Percentiles rank a stretch among this genome's conserved stretches.
Conservation (phyloP, 2,888 invertebrate species). For the Metopia argyrocephala region DNA sequence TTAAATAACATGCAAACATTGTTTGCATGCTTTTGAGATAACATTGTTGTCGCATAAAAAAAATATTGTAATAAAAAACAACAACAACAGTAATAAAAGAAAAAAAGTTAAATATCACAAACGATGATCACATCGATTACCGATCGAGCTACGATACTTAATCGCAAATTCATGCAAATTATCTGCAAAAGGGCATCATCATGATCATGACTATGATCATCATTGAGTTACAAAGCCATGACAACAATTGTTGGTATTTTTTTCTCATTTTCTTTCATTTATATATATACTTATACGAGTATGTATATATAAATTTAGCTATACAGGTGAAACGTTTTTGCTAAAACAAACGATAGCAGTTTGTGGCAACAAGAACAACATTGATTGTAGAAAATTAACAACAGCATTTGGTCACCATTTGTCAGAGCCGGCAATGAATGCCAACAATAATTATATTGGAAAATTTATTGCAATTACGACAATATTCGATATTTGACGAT, state of each 20-base stretch:
- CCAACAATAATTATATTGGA: not conserved
- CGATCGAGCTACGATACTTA: slow-evolving; percentile 64
- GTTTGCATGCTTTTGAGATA: slow-evolving; percentile 60
- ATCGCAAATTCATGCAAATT: slow-evolving; percentile 69
- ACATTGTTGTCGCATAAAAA: slow-evolving; percentile 56
- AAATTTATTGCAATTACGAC: too few relatives aligned
- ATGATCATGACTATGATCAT: slow-evolving; percentile 32
- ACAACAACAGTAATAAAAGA: slow-evolving; percentile 3
- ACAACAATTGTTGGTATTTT: slow-evolving; percentile 28
- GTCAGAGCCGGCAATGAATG: not conserved
- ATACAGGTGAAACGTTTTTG: slow-evolving; percentile 49
- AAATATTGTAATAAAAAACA: not conserved
- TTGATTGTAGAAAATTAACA: too few relatives aligned
- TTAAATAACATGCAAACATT: slow-evolving; percentile 62
- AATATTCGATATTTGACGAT: too few relatives aligned
- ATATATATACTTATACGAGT: too few relatives aligned
- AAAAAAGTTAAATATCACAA: slow-evolving; percentile 52
- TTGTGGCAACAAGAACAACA: slow-evolving; percentile 2
- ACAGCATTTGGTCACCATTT: slow-evolving; percentile 24
- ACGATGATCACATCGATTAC: slow-evolving; percentile 64
- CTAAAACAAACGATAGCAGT: slow-evolving; percentile 3
- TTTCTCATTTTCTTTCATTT: not conserved
- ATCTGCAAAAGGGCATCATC: slow-evolving; percentile 66
- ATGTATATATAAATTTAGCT: slow-evolving; percentile 1
- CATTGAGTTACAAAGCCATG: slow-evolving; percentile 38